Percentiles rank a stretch among this genome's conserved stretches.
phyloP scores from a whole-genome alignment of 2,797 vertebrate genomes.

The Acrocephalus scirpaceus region DNA sequence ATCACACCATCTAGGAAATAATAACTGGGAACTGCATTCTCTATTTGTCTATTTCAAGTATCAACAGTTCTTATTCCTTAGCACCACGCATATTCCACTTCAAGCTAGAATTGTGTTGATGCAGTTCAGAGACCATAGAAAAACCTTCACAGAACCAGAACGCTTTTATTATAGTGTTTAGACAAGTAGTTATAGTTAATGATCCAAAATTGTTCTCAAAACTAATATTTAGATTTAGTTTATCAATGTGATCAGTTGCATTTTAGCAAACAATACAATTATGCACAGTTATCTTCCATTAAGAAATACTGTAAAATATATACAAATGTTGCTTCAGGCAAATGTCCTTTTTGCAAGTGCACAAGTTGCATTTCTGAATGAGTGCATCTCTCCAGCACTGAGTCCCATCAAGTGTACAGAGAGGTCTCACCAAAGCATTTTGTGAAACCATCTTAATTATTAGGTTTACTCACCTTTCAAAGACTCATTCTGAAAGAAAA shows the following conservation, averaged over 20 bases:
- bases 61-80: background rate
- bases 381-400: constrained; percentile 29
- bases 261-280: constrained; percentile 58
- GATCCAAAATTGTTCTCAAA: constrained; percentile 36
- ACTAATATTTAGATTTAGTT: constrained; percentile 31
- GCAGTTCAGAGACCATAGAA: background rate
- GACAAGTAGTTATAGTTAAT: background rate
- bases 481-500: constrained; percentile 49
- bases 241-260: constrained; percentile 28
- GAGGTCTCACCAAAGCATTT: background rate
- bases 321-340: constrained; percentile 52
- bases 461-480: constrained; percentile 24
- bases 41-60: background rate
- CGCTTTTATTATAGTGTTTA: constrained; percentile 26
- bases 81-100: background rate
- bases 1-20: background rate
- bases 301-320: constrained; percentile 71
- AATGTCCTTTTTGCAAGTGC: constrained; percentile 30
- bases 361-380: constrained; percentile 31
- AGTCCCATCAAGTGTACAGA: constrained; percentile 8
- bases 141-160: constrained; percentile 25
- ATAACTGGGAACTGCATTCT: background rate
- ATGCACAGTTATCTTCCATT: constrained; percentile 44
- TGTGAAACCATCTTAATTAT: constrained; percentile 25
- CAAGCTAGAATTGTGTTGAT: background rate